Percentiles rank a stretch among this genome's conserved stretches.
These are phyloP conservation scores for Lithobates sylvaticus DNA, from an alignment of 2,797 vertebrate genomes.

Conservation along the genomic window DNA sequence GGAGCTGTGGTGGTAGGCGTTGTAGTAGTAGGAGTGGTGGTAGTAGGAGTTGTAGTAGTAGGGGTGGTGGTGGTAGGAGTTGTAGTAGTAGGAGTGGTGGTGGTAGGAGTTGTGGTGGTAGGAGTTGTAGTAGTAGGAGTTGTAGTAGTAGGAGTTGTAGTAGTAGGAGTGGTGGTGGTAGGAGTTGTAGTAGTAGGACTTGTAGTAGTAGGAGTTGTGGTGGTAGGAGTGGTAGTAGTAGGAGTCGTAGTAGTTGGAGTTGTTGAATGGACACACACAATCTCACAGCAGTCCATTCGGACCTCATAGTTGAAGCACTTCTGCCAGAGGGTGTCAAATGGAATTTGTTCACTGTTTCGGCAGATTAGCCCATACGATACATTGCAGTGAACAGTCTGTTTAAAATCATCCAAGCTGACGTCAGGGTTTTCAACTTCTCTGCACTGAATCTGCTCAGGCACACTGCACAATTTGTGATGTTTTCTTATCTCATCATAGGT, in stretches of 20 bases:
- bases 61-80: background rate
- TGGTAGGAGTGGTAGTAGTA: background rate
- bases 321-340: background rate
- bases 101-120: background rate
- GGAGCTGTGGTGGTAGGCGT: background rate
- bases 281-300: constrained; percentile 70
- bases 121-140: background rate
- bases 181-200: background rate
- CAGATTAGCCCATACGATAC: constrained; percentile 69
- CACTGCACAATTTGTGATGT: constrained; percentile 61
- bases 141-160: background rate
- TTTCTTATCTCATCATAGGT: constrained; percentile 65
- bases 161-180: background rate
- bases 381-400: constrained; percentile 71
- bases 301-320: constrained; percentile 74
- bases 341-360: constrained; percentile 72
- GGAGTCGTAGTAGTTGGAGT: too few species aligned
- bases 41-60: too few species aligned
- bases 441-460: constrained; percentile 71
- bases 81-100: background rate
- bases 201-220: background rate
- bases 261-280: background rate
- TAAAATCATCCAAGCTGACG: constrained; percentile 63
- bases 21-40: background rate
- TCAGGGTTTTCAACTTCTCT: constrained; percentile 58